Conservation (phyloP, 2,797 vertebrate genomes). For the Sebastes iracundus region DNA sequence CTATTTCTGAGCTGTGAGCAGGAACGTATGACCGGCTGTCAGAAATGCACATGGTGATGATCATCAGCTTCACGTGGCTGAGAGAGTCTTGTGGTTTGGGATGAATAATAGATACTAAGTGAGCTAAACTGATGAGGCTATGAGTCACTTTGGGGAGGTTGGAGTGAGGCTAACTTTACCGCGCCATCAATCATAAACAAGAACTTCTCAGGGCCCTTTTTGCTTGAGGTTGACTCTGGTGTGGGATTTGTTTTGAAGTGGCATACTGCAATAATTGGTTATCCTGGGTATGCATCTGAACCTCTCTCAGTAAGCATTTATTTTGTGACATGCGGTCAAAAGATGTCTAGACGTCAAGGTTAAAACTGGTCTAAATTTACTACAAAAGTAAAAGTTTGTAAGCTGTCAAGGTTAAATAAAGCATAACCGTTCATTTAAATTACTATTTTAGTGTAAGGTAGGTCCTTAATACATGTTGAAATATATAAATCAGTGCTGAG, state of each 20-base stretch:
- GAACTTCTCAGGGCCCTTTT: constrained; percentile 7
- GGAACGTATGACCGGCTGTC: constrained; percentile 52
- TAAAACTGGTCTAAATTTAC: neutral
- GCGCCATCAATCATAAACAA: constrained; percentile 23
- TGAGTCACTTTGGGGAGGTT: constrained; percentile 47
- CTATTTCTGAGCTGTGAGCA: constrained; percentile 22
- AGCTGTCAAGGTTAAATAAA: neutral
- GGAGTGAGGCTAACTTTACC: constrained; percentile 29
- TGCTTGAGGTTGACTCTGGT: neutral
- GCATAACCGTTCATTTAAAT: neutral
- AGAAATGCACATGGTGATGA: constrained; percentile 37
- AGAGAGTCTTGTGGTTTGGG: constrained; percentile 44
- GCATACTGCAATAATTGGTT: neutral
- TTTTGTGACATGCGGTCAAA: neutral
- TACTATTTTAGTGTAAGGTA: neutral
- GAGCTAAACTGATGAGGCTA: constrained; percentile 58
- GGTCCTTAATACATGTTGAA: neutral
- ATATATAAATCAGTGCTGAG: neutral
- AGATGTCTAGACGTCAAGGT: neutral
- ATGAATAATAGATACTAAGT: constrained; percentile 78
- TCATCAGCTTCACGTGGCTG: constrained; percentile 47
- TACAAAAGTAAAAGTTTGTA: neutral
- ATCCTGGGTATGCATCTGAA: neutral
- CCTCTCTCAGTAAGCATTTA: neutral
- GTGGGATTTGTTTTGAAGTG: neutral